Evolutionary conservation across 2,797 vertebrate species (phyloP), one percentile per base, ranked within the genome.

Genomic region (Cynopterus sphinx): DNA sequence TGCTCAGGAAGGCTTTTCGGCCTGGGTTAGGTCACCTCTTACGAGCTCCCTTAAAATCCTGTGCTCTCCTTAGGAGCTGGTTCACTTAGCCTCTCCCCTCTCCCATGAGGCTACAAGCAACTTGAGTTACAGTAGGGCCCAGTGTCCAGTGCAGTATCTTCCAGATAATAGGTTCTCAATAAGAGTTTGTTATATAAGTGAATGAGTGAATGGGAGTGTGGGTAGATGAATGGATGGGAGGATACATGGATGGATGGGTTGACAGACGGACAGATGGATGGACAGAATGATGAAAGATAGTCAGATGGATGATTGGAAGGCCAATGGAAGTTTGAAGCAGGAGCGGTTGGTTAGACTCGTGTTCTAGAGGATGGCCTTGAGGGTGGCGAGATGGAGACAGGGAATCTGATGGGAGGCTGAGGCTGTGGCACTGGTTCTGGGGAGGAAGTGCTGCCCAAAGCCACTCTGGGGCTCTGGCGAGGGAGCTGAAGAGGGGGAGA

Each of bases 231-330:
- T 46, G 26, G 53, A 1, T 17, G 4, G 39, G 6, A 3, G 1
- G 24, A 7, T 53, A 24, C 0, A 22, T 16, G 24, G 26, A 3
- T 21, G 36, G 41, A 2, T 10, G 1, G 41, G 2, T 59, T 0
- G 22, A 22, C 19, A 31, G 5, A 13, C 26, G 9, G 9, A 15
- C n/a, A 1, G 17, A 55, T 19, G 15, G n/a, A 3, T 39, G 36
- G 41, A 2, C 8, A 1, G 41, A 3, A 43, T 0, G 22, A 22
- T 21, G 5, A 9, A 26, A 5, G 9, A 10, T n/a, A 1, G 17
- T 43, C 13, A 21, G n/a, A 3, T 49, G 39, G n/a, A 57, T 75
- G 33, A 33, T 2, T n/a, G 61, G 31, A 41, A 36, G 83, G 8
- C 36, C 16, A 2, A 4, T 49, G 46, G 16, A 33, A 46, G 53